These are phyloP conservation scores for Squalus acanthias DNA, from an alignment of 2,797 vertebrate species.

Conservation along the genomic window DNA sequence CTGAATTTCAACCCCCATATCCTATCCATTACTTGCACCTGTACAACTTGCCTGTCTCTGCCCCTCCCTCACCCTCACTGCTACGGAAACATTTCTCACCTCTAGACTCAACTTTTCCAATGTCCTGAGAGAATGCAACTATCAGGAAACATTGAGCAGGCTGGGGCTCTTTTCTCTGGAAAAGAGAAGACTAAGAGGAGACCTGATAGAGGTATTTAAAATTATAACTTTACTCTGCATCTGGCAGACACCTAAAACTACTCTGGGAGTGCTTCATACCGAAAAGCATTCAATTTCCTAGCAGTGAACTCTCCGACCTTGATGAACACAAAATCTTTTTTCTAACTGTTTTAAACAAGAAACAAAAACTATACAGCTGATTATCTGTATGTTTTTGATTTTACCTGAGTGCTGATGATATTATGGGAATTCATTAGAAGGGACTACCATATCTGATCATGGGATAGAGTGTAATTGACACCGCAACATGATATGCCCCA, in stretches of 20 bases:
- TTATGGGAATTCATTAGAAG: background rate
- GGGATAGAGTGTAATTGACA: background rate
- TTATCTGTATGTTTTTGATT: background rate
- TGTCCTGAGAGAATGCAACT: background rate
- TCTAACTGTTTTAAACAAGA: background rate
- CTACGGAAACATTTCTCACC: background rate
- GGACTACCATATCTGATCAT: background rate
- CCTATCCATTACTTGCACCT: too few relatives aligned
- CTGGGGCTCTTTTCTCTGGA: background rate
- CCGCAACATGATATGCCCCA: background rate
- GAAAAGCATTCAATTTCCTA: background rate
- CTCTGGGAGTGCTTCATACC: background rate
- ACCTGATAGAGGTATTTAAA: background rate
- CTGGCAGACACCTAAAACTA: background rate
- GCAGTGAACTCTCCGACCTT: background rate
- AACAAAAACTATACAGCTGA: background rate
- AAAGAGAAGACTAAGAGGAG: background rate
- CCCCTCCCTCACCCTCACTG: background rate
- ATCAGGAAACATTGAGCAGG: background rate
- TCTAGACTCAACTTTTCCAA: background rate
- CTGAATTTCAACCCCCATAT: too few relatives aligned
- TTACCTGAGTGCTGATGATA: background rate
- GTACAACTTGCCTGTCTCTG: too few relatives aligned
- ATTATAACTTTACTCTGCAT: background rate
- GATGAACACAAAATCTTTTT: background rate